A percentile compares a stretch with the other conserved stretches of the same genome.
phyloP scores from a whole-genome alignment of 2,888 invertebrate genomes.

The Chrysomela aeneicollis region DNA sequence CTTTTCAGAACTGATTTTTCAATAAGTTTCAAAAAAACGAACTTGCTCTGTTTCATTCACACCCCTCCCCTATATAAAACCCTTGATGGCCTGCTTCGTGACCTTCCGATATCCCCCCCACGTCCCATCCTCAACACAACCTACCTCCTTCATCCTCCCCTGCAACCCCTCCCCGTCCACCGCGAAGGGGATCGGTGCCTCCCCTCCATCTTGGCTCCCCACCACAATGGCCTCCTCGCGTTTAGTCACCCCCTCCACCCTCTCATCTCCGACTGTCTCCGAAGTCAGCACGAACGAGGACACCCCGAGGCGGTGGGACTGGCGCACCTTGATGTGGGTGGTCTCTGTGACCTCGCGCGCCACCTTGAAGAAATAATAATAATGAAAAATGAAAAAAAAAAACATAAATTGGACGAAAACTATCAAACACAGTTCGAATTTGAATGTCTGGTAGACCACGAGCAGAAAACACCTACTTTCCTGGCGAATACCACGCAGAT shows the following conservation, averaged over 20 bases:
- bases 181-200: conserved; percentile 28
- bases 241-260: conserved; percentile 40
- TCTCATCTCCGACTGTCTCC: conserved; percentile 61
- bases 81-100: conserved; percentile 68
- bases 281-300: conserved; percentile 65
- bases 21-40: too few relatives aligned
- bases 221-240: conserved; percentile 41
- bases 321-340: conserved; percentile 64
- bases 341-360: conserved; percentile 64
- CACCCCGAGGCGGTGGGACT: conserved; percentile 64
- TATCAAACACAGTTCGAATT: too few relatives aligned
- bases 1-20: too few relatives aligned
- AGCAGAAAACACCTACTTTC: too few relatives aligned
- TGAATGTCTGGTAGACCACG: too few relatives aligned
- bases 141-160: conserved; percentile 63
- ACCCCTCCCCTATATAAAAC: conserved; percentile 63
- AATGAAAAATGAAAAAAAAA: too few relatives aligned
- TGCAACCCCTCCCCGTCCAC: conserved; percentile 54
- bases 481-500: too few relatives aligned
- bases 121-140: conserved; percentile 57
- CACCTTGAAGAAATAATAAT: too few relatives aligned
- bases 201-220: conserved; percentile 35
- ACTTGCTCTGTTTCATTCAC: too few relatives aligned
- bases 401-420: too few relatives aligned
- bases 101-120: conserved; percentile 65